Evolutionary conservation across 2,888 invertebrate genomes (phyloP).

Genomic region (Salticus scenicus): DNA sequence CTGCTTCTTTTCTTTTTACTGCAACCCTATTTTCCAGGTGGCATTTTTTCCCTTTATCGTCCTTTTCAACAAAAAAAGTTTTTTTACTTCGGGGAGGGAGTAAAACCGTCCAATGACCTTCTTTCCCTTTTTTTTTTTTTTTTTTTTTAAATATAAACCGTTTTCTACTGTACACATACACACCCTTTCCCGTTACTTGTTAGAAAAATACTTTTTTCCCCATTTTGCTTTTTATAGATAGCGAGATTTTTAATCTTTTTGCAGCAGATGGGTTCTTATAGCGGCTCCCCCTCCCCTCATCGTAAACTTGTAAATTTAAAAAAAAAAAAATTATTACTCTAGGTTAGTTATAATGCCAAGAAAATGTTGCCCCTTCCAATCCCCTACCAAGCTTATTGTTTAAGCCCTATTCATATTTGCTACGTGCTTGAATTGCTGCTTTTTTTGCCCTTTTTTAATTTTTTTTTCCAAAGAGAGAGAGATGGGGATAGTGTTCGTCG

Average conservation of each 20-base stretch:
- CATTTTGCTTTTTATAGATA: slow-evolving; percentile 47
- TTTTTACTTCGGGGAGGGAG: slow-evolving; percentile 36
- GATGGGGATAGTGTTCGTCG: slow-evolving; percentile 34
- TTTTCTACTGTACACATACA: slow-evolving; percentile 46
- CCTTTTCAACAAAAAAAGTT: slow-evolving; percentile 53
- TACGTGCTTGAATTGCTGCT: slow-evolving; percentile 63
- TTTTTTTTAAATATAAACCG: too few species aligned
- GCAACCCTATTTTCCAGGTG: slow-evolving; percentile 68
- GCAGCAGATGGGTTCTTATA: slow-evolving; percentile 67
- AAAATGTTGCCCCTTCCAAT: slow-evolving; percentile 60
- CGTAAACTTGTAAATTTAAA: slow-evolving; percentile 69
- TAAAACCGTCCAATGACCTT: slow-evolving; percentile 60
- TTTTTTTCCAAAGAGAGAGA: slow-evolving; percentile 19
- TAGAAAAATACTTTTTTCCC: slow-evolving; percentile 49
- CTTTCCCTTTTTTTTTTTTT: slow-evolving; percentile 57
- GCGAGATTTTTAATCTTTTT: slow-evolving; percentile 52
- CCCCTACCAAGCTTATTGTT: slow-evolving; percentile 65
- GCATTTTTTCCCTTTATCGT: slow-evolving; percentile 66
- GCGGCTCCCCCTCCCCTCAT: slow-evolving; percentile 38
- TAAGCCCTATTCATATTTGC: slow-evolving; percentile 65
- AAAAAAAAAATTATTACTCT: slow-evolving; percentile 62
- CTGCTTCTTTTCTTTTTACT: background rate
- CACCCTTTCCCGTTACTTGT: slow-evolving; percentile 66
- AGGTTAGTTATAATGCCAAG: slow-evolving; percentile 69
- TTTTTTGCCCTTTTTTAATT: background rate